Base-by-base conservation (phyloP, 2,888 invertebrate species). In the Brachylomia viminalis region DNA sequence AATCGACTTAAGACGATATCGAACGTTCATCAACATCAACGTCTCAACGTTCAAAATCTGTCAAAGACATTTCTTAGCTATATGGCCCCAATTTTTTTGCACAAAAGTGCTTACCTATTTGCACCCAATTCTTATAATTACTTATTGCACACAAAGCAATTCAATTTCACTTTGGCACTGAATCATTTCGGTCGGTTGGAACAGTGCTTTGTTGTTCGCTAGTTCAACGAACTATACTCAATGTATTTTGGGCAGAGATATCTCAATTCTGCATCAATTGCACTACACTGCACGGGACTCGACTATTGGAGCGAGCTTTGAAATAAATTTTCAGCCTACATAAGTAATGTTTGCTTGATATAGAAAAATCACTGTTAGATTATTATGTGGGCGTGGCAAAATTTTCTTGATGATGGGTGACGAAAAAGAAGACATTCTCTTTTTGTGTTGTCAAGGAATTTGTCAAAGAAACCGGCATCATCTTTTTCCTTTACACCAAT, bases 201-300 rank as follows among this genome's bases (percentile, higher is more conserved):
- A 83, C 85, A 87, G 77, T 77, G 88, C 89, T 89, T 87, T 89
- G 88, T 87, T 87, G 89, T 87, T 88, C 75, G 64, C 76, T 77
- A 78, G 89, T 82, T 84, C 90, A 89, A 79, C 85, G 85, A 86
- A 85, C 88, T 86, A 84, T 75, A 89, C 68, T 72, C 76, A 85
- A 83, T 72, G 80, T 76, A 80, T 89, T 86, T 79, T 84, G 82
- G 77, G 49, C 62, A 80, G 61, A 33, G 64, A 67, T 75, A 87
- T 85, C 82, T 83, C 81, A 74, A 81, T 82, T 82, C 67, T 83
- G 77, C 76, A 85, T 81, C 73, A 77, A 84, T 75, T 72, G 82
- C 65, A 62, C 59, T 79, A 61, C 52, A 71, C 59, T 33, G 68
- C 38, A 66, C 69, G 59, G 54, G 20, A 17, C 54, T 33, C 33